These are phyloP conservation scores for Suncus etruscus DNA, from an alignment of 2,113 vertebrate genomes.

Conservation along the genomic window DNA sequence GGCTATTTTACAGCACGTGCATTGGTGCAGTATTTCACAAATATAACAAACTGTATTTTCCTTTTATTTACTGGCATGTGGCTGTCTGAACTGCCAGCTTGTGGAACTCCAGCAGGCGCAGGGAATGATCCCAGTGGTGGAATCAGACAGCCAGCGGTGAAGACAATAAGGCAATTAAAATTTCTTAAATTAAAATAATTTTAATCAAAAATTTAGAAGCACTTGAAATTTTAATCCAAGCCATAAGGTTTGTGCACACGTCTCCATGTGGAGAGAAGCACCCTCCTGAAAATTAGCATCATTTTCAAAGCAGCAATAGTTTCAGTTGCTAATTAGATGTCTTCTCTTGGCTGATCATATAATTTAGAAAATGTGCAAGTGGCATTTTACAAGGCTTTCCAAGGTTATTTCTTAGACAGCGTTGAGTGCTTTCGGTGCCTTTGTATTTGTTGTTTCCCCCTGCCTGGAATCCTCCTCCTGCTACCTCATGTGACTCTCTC, in stretches of 20 bases:
- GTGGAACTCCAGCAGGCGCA: conserved; percentile 61
- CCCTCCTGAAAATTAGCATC: conserved; percentile 56
- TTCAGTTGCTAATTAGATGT: conserved; percentile 51
- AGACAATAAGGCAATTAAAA: conserved; percentile 71
- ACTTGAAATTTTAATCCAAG: conserved; percentile 75
- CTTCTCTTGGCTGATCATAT: conserved; percentile 21
- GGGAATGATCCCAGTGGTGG: conserved; percentile 56
- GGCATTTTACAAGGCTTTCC: conserved; percentile 37
- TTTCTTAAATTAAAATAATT: conserved; percentile 74
- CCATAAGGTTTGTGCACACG: conserved; percentile 41
- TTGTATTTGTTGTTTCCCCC: background rate
- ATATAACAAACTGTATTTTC: conserved; percentile 69
- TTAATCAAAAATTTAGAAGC: conserved; percentile 72
- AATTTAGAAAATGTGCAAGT: conserved; percentile 21
- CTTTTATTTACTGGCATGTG: conserved; percentile 82
- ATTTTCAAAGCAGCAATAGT: conserved; percentile 59
- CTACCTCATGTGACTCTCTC: fast-evolving
- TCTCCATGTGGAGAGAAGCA: conserved; percentile 32
- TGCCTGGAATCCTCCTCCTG: background rate
- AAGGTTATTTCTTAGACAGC: conserved; percentile 2
- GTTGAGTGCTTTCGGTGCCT: background rate
- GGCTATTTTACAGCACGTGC: conserved; percentile 68
- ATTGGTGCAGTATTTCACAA: conserved; percentile 75
- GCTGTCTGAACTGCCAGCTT: conserved; percentile 71
- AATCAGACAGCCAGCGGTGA: conserved; percentile 8